Evolutionary conservation across 2,888 invertebrate species (phyloP).

Genomic region (Acleris literana): DNA sequence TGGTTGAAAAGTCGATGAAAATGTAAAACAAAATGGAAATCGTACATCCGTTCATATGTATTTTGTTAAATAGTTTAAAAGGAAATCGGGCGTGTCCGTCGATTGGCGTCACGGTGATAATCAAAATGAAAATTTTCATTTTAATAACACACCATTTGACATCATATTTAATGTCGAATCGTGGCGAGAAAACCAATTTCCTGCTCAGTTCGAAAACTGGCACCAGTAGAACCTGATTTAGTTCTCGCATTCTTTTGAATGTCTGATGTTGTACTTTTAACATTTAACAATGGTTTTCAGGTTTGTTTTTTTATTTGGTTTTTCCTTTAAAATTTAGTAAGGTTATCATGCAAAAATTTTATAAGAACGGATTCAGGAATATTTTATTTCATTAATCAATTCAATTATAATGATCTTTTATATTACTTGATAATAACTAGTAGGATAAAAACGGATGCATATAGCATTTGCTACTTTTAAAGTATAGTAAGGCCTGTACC

Average conservation of each 20-base stretch:
- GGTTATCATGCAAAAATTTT: too few relatives aligned
- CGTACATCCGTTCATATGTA: conserved; percentile 3
- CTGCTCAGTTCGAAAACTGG: conserved; percentile 30
- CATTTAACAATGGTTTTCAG: background rate
- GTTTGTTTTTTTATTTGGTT: too few relatives aligned
- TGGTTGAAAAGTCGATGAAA: too few relatives aligned
- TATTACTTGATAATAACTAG: too few relatives aligned
- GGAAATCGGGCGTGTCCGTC: conserved; percentile 18
- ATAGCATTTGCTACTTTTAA: too few relatives aligned
- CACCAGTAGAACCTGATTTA: conserved; percentile 23
- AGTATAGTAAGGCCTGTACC: too few relatives aligned
- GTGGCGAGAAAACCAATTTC: conserved; percentile 41
- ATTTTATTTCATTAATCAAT: too few relatives aligned
- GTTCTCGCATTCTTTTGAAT: background rate
- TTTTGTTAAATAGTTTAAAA: conserved; percentile 16
- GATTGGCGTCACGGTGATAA: conserved; percentile 29
- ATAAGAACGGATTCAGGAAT: too few relatives aligned
- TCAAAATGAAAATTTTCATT: conserved; percentile 36
- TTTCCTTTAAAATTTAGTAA: too few relatives aligned
- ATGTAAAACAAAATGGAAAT: background rate
- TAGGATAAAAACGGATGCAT: too few relatives aligned
- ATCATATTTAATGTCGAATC: conserved; percentile 37
- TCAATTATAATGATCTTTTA: too few relatives aligned
- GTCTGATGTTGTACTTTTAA: background rate
- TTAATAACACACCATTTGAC: conserved; percentile 35